Evolutionary conservation across 2,113 vertebrate genomes (phyloP), one percentile per base, ranked within the genome.

Genomic region (Carollia perspicillata): DNA sequence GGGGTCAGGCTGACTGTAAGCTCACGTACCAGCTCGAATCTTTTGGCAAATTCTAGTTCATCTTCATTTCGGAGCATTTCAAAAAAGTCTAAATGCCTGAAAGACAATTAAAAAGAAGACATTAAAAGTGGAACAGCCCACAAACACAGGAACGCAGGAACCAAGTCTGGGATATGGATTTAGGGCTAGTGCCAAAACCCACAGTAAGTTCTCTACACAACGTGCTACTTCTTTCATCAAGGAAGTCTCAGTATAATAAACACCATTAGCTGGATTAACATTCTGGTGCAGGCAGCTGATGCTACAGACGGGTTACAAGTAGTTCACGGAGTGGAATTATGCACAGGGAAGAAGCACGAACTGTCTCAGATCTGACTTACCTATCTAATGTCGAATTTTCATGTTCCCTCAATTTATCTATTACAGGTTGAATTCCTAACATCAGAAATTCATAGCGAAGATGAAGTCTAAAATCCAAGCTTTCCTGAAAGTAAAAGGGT

Each of bases 41-140:
- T 99, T 98, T 99, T 99, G 74, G 99, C 99, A 98, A 99, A 98
- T 98, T 99, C 99, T 98, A 99, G 98, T 97, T 99, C 99, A 40
- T 99, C 99, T 95, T 99, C 99, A 95, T 99, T 99, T 98, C 99
- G 99, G 95, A 99, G 99, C 99, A 99, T 99, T 98, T 99, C 99
- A 20, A 99, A 99, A 97, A 99, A 99, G 98, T 99, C 99, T 98
- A 99, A 99, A 98, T 99, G 99, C 97, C 99, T 99, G 90, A 96
- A 93, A 97, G 87, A 88, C 80, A 94, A 84, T 88, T 35, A 60
- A 95, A 86, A 26, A 87, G 49, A 68, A 65, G 2, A 72, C 86
- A 89, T 66, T 96, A 90, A 81, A 91, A 95, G 53, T 6, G 55
- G 87, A 93, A 93, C 4, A 79, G 47, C 3, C 44, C 77, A 58